Evolutionary conservation across 2,888 invertebrate species (phyloP), one percentile per base, ranked within the genome.

Genomic region (Drosophila putrida): DNA sequence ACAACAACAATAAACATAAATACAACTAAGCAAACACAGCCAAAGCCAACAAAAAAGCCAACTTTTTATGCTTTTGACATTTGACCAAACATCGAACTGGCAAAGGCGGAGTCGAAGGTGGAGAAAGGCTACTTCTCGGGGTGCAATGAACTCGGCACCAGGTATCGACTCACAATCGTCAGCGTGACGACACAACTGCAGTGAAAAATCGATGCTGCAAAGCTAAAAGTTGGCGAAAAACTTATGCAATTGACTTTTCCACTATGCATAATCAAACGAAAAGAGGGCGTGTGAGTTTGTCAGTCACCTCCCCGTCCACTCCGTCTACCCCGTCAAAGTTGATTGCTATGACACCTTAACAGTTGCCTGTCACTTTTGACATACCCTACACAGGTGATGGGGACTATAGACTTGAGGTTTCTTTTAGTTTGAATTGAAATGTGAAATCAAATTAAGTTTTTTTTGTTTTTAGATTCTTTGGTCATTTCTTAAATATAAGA

Each of bases 111-210:
- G 25, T 13, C 47, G 5, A 36, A 13, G n/a, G 13, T 27, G 41
- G 53, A 11, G 28, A 54, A 27, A 35, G 43, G 35, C 31, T 31
- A 9, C 8, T 31, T 31, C 31, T 6, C 2, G 28, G 51, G 51
- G 75, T 53, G 63, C 80, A 67, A 47, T 68, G 80, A 75, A 62
- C 76, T 64, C 36, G 25, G 13, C 10, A 3, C 27, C 57, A 27
- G 15, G n/a, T 49, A 51, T 49, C 46, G 51, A 60, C 51, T 61
- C 67, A 73, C 63, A 63, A 36, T 35, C 49, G 50, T 47, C 63
- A 63, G 60, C 74, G 62, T 68, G 79, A 58, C 76, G 63, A 71
- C 71, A 79, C 71, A 79, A 75, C 59, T 75, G 80, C 80, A 71
- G 35, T 57, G 71, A 80, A 75, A 80, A 75, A 80, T 80, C 80